phyloP scores from a whole-genome alignment of 2,888 invertebrate species.

The Microplitis deprimator region DNA sequence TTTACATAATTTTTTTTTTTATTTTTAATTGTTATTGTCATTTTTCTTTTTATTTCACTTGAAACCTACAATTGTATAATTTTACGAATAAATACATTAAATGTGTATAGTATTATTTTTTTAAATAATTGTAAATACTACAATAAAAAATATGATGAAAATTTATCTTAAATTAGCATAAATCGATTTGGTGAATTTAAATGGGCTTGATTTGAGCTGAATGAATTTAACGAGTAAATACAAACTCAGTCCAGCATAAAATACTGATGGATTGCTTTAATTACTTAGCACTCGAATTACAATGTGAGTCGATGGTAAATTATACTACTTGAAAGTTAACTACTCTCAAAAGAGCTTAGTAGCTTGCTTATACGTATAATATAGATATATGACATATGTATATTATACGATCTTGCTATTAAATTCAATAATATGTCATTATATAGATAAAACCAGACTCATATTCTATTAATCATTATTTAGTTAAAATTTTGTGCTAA shows the following conservation, averaged over 20 bases:
- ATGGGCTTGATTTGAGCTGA: constrained; percentile 20
- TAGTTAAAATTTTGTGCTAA: too few species aligned
- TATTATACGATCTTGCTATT: too few species aligned
- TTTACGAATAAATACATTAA: neutral
- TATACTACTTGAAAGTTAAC: constrained; percentile 59
- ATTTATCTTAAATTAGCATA: constrained; percentile 9
- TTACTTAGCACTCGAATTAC: constrained; percentile 65
- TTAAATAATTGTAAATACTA: neutral
- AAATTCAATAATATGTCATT: too few species aligned
- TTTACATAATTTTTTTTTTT: constrained; percentile 8
- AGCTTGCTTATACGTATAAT: constrained; percentile 21
- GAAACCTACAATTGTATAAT: neutral
- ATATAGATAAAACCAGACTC: too few species aligned
- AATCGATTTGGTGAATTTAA: neutral
- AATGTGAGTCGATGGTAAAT: constrained; percentile 66
- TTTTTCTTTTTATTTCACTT: constrained; percentile 10
- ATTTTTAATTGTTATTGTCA: constrained; percentile 2
- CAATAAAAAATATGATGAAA: neutral
- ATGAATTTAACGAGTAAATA: constrained; percentile 26
- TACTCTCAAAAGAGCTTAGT: constrained; percentile 51
- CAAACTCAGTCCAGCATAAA: constrained; percentile 53
- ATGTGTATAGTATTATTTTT: too few species aligned
- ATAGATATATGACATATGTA: neutral
- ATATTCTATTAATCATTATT: too few species aligned
- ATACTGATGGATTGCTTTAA: constrained; percentile 63